Evolutionary conservation across 2,888 invertebrate genomes (phyloP).

Genomic region (Frankliniella intonsa): DNA sequence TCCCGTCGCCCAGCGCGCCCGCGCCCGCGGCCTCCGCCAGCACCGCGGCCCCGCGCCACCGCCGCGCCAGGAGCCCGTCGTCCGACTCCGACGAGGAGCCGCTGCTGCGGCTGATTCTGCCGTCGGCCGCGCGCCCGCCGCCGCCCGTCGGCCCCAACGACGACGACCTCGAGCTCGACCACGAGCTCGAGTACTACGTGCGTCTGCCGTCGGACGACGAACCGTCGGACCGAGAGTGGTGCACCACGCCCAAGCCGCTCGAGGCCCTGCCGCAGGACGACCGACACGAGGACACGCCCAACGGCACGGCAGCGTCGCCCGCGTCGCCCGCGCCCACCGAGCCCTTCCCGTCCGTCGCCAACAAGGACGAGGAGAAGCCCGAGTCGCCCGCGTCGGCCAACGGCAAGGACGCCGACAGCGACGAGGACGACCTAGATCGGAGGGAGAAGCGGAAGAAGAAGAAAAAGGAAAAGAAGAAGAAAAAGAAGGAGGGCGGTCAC

Average conservation of each 20-base stretch:
- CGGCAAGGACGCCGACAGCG: neutral
- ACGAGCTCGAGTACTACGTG: constrained; percentile 11
- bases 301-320: neutral
- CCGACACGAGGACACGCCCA: neutral
- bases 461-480: neutral
- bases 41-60: neutral
- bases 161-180: neutral
- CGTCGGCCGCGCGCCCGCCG: neutral
- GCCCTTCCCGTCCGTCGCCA: neutral
- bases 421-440: neutral
- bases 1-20: neutral
- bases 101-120: neutral
- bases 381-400: neutral
- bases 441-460: neutral
- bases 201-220: neutral
- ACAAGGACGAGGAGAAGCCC: neutral
- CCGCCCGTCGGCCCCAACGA: neutral
- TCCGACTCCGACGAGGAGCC: neutral
- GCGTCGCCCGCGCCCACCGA: neutral
- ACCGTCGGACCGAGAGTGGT: neutral
- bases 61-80: neutral
- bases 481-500: neutral
- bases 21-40: neutral
- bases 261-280: constrained; percentile 7
- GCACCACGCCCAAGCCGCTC: neutral